Evolutionary conservation across 2,888 invertebrate genomes (phyloP), one percentile per base, ranked within the genome.

Genomic region (Apocheima hispidaria): DNA sequence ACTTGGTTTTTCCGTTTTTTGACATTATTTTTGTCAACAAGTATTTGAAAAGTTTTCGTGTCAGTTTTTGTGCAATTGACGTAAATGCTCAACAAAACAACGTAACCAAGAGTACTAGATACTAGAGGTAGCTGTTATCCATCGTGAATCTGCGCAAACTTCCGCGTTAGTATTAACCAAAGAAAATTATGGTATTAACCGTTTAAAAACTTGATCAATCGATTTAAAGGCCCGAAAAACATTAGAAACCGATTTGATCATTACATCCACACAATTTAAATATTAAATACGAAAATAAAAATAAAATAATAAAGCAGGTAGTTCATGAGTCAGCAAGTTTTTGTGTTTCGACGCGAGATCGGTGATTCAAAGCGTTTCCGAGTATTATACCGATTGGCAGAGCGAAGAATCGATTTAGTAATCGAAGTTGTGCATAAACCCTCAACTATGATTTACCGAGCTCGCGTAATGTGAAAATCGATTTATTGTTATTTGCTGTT

Each of bases 321-420:
- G 40, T 40, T 26, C 18, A 44, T 66, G 66, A 66, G 23, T 66
- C 66, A 65, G 52, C 44, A 48, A 54, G 33, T 53, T 60, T 38
- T 49, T 33, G 38, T 35, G 33, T n/a, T 23, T 23, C 10, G 38
- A 60, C 23, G 60, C 35, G 54, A 66, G 55, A 36, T 56, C 7
- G 21, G 53, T 66, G 66, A 63, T 55, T 67, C 65, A 66, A 65
- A 56, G 49, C 20, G 48, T 35, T 69, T 69, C 66, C 61, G 54
- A 52, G 65, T 61, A 66, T 49, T 55, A 58, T 60, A 53, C 5
- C 35, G 33, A 50, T 60, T 60, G 41, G 26, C 20, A 23, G 38
- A 58, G 40, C 53, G 43, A 43, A n/a, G 36, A 38, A 50, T 50
- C 49, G 50, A 50, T 54, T 60, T n/a, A 49, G 43, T 54, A 54